Evolutionary conservation across 2,888 invertebrate genomes (phyloP), one percentile per base, ranked within the genome.

Genomic region (Lasioglossum vierecki): DNA sequence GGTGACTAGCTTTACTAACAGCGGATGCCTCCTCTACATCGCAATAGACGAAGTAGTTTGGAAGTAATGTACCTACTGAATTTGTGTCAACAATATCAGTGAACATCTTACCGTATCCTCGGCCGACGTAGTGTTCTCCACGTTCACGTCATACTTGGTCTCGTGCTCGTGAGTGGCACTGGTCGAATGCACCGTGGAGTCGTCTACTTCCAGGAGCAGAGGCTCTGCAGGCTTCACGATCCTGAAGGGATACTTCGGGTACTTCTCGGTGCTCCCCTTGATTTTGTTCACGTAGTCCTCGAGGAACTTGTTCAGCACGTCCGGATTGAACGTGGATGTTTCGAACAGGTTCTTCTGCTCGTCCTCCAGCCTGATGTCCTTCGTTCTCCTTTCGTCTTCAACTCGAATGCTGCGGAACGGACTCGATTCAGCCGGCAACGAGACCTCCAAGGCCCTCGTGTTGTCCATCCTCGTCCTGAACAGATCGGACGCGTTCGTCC

Each of bases 271-370:
- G 2, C 92, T 93, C 11, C 91, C 89, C 84, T 95, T 96, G 1
- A 96, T 94, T 92, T 96, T 96, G 26, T 96, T 96, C 0, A 96
- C 96, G 91, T 97, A 97, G 53, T 96, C 96, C 85, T 96, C 95
- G 79, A 97, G 95, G 90, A 96, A 96, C 89, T 97, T 96, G 86
- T 97, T 96, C 30, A 97, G 93, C 70, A 96, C 96, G 84, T 96
- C 96, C 4, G 97, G 96, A 88, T 95, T 95, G 87, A 95, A 95
- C 8, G 95, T 95, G 8, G 95, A 95, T 22, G 94, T 91, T 77
- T 94, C 91, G 85, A 93, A 91, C 39, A 89, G 89, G 88, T 93
- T 92, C 66, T 91, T 91, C 60, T 91, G 86, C 39, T 92, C 91
- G 53, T 89, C 87, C 86, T 92, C 91, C 41, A 80, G 82, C 78